Percentiles rank a stretch among this genome's conserved stretches.
These are phyloP conservation scores for Hipposideros armiger DNA, from an alignment of 2,113 vertebrate genomes.

Conservation along the genomic window DNA sequence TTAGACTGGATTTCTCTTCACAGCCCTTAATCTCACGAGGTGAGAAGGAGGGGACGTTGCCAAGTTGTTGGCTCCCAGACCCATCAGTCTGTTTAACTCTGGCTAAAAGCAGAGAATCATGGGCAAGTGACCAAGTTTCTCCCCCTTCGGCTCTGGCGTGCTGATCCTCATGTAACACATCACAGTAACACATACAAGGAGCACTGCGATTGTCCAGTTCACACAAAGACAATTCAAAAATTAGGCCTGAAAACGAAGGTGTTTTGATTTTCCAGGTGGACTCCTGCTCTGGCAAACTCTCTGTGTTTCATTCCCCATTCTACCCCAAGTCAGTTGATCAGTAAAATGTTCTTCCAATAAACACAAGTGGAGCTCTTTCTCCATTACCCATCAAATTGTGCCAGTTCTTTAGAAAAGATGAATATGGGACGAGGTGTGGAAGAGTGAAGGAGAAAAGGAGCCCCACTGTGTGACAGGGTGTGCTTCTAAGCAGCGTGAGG, in stretches of 20 bases:
- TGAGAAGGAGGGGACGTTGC: slow-evolving; percentile 56
- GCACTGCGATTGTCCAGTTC: not conserved
- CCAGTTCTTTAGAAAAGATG: not conserved
- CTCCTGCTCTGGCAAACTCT: not conserved
- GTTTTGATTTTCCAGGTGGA: slow-evolving; percentile 23
- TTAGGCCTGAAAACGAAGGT: not conserved
- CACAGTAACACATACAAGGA: not conserved
- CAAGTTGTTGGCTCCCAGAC: slow-evolving; percentile 79
- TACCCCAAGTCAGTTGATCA: not conserved
- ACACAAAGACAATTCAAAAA: not conserved
- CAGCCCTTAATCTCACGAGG: slow-evolving; percentile 74
- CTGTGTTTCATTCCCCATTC: not conserved
- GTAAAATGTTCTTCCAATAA: not conserved
- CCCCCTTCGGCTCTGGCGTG: slow-evolving; percentile 48
- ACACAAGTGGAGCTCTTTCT: not conserved
- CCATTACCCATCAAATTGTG: not conserved
- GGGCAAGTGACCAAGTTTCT: slow-evolving; percentile 73
- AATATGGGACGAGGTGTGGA: not conserved
- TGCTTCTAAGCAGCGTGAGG: rapidly evolving
- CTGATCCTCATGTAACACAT: slow-evolving; percentile 5
- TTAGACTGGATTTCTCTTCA: slow-evolving; percentile 75
- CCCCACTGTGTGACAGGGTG: too few relatives aligned
- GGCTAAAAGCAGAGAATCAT: slow-evolving; percentile 76
- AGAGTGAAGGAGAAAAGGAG: not conserved
- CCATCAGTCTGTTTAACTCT: slow-evolving; percentile 81